A percentile compares a stretch with the other conserved stretches of the same genome.
Conservation (phyloP, 1,140 invertebrate species). For the Pemphigus obesinymphae region DNA sequence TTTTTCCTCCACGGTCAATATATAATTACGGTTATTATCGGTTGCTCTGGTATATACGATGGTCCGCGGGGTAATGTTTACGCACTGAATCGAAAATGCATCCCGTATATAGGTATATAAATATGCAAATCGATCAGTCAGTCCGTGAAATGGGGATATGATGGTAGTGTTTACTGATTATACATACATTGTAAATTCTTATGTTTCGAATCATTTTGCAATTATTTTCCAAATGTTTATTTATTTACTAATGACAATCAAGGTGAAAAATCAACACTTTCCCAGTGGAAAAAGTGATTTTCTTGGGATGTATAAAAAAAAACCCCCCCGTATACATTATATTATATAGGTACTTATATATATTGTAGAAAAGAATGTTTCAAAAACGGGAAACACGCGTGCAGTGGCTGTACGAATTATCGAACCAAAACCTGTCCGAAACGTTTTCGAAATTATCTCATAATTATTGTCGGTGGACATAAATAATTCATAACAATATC, state of each 20-base stretch:
- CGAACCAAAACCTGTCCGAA: conserved; percentile 1
- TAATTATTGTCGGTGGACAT: background rate
- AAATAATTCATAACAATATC: background rate
- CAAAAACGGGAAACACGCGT: background rate
- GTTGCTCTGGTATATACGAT: background rate
- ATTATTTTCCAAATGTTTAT: too few species aligned
- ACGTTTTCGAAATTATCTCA: conserved; percentile 10
- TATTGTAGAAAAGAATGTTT: too few species aligned
- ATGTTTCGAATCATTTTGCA: too few species aligned
- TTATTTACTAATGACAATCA: too few species aligned
- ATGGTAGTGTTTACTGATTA: too few species aligned
- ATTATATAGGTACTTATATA: too few species aligned
- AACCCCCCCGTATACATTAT: too few species aligned
- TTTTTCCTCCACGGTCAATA: conserved; percentile 18
- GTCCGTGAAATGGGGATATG: background rate
- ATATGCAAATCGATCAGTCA: background rate
- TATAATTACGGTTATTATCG: background rate
- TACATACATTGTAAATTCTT: too few species aligned
- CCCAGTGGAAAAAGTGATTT: too few species aligned
- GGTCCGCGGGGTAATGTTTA: background rate
- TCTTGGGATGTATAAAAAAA: too few species aligned
- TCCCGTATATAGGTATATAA: too few species aligned
- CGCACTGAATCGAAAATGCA: conserved; percentile 27
- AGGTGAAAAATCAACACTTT: too few species aligned
- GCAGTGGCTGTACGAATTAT: background rate